Base-by-base conservation (phyloP, 2,888 invertebrate genomes). In the Carcina quercana region DNA sequence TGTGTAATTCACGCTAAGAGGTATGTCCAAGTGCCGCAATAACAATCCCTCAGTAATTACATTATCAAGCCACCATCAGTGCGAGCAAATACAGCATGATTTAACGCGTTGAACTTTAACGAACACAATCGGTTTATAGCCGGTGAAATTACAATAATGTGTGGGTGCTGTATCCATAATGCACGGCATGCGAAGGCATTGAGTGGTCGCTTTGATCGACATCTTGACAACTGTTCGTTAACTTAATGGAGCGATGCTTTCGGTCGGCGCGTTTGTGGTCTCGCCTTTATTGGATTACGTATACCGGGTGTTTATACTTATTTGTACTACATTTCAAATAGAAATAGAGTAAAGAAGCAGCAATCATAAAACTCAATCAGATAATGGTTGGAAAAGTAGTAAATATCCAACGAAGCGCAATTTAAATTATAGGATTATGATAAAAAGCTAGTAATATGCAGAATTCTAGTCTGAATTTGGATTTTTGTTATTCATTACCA, bases 201-300 rank as follows among this genome's bases (percentile, higher is more conserved):
- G 71, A 72, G 72, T 70, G 64, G 62, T 66, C 71, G 70, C 68
- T 70, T 70, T 82, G 82, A 83, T 79, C 71, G 82, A 80, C 80
- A 72, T 79, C 76, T 79, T 69, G 80, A 80, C 80, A 79, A 78
- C 76, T 66, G 72, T 78, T 79, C 79, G 79, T 83, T 79, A 82
- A 79, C 59, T 73, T 80, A 82, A 83, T 80, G 75, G 78, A 74
- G 65, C 63, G 69, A 63, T 28, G 30, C 37, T 30, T 29, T 25
- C 59, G 56, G 50, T 56, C 60, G 58, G 61, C 59, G 55, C 68
- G 63, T 74, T 71, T 75, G 68, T 67, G 54, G 51, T 42, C 37
- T 43, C 46, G 38, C 52, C 57, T 43, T 42, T 57, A 59, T 54
- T 54, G 46, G 43, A n/a, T n/a, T n/a, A n/a, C n/a, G n/a, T n/a